Percentiles rank a stretch among this genome's conserved stretches.
These are phyloP conservation scores for Eupeodes corollae DNA, from an alignment of 1,140 invertebrate species.

Conservation along the genomic window DNA sequence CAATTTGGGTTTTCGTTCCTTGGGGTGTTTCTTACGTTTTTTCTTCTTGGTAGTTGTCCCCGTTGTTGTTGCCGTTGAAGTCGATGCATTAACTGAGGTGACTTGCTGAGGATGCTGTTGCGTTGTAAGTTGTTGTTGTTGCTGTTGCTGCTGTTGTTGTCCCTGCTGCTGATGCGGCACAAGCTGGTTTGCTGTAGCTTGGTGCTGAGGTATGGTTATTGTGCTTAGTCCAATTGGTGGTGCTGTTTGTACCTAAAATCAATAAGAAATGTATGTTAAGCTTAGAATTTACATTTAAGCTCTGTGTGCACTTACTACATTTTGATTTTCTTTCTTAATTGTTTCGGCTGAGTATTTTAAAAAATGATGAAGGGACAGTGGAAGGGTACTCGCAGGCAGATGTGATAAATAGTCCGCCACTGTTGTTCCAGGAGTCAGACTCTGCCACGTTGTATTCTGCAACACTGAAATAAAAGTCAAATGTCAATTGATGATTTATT, in stretches of 20 bases:
- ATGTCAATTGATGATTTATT: not conserved
- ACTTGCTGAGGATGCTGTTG: conserved; percentile 7
- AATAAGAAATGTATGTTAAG: not conserved
- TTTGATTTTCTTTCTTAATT: conserved; percentile 56
- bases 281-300: no score
- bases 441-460: conserved; percentile 52
- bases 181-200: conserved; percentile 4
- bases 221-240: conserved; percentile 33
- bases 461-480: conserved; percentile 17
- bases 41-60: conserved; percentile 54
- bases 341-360: conserved; percentile 70
- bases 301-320: no score
- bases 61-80: conserved; percentile 6
- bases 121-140: not conserved
- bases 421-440: conserved; percentile 60
- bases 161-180: conserved; percentile 1
- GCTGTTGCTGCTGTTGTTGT: conserved; percentile 3
- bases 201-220: conserved; percentile 30
- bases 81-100: not conserved
- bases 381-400: conserved; percentile 58
- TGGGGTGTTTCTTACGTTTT: conserved; percentile 68
- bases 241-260: conserved; percentile 32
- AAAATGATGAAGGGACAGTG: conserved; percentile 68
- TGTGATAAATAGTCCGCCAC: conserved; percentile 73
- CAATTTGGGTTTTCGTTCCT: conserved; percentile 67